Conservation (phyloP, 2,113 vertebrate species). For the Nesospiza acunhae region DNA sequence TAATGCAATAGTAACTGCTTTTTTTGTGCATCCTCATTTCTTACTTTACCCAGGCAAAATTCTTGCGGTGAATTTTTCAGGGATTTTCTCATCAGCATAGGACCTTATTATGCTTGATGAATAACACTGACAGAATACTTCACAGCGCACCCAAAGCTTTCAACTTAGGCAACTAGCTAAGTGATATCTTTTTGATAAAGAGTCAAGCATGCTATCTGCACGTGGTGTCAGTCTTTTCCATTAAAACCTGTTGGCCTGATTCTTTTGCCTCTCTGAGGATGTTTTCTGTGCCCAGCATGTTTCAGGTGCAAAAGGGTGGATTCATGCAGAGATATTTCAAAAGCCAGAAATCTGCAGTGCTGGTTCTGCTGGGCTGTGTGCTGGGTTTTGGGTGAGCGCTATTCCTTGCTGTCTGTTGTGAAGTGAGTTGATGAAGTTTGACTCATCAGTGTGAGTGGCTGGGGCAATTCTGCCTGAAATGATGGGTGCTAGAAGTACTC, state of each 20-base stretch:
- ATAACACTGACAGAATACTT: not conserved
- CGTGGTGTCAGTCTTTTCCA: not conserved
- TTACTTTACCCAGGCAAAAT: not conserved
- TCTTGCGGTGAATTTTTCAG: not conserved
- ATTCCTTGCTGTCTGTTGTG: not conserved
- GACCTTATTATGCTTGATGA: not conserved
- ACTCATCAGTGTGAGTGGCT: not conserved
- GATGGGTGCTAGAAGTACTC: not conserved
- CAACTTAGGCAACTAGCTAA: not conserved
- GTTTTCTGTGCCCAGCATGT: not conserved
- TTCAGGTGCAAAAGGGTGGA: not conserved
- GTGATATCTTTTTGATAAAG: not conserved
- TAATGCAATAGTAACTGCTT: not conserved
- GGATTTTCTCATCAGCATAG: not conserved
- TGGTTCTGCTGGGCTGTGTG: not conserved
- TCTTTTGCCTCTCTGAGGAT: not conserved
- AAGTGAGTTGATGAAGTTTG: not conserved
- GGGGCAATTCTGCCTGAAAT: not conserved
- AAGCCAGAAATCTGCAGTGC: not conserved
- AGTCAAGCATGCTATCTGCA: not conserved
- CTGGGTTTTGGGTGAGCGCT: rapidly evolving
- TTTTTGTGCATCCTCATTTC: not conserved
- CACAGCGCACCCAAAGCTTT: not conserved
- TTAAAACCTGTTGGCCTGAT: not conserved
- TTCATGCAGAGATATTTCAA: not conserved